A percentile compares a stretch with the other conserved stretches of the same genome.
Conservation (phyloP, 2,888 invertebrate species). For the Scaptomyza polygonia region DNA sequence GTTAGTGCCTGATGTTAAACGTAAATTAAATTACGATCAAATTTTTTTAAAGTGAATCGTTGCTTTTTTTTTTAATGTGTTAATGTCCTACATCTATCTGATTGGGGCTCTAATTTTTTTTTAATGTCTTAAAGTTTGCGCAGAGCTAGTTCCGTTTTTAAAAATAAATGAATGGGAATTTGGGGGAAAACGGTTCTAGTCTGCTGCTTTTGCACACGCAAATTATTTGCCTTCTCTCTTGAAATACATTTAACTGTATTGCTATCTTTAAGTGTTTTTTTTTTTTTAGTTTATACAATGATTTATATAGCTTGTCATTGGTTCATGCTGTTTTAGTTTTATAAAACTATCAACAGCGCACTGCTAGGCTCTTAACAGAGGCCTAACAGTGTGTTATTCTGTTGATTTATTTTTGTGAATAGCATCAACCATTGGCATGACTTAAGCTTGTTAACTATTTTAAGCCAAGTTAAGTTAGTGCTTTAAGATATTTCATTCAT, state of each 20-base stretch:
- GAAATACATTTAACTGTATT: not conserved
- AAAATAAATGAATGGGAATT: not conserved
- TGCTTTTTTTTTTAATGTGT: conserved; percentile 7
- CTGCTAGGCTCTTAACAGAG: conserved; percentile 4
- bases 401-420: not conserved
- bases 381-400: conserved; percentile 22
- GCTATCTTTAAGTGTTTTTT: conserved; percentile 19
- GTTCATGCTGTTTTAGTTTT: not conserved
- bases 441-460: conserved; percentile 4
- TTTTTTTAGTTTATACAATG: conserved; percentile 6
- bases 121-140: conserved; percentile 12
- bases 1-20: conserved; percentile 9
- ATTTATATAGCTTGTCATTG: not conserved
- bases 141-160: conserved; percentile 14
- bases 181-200: conserved; percentile 4
- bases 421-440: conserved; percentile 7
- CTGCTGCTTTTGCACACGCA: conserved; percentile 9
- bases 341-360: not conserved
- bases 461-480: conserved; percentile 56
- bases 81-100: not conserved
- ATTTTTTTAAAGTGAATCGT: not conserved
- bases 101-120: conserved; percentile 17
- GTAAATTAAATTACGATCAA: conserved; percentile 1
- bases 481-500: conserved; percentile 41
- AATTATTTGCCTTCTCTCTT: conserved; percentile 14